A percentile compares a stretch with the other conserved stretches of the same genome.
Conservation (phyloP, 2,797 vertebrate species). For the Sphenopsis melanotis region DNA sequence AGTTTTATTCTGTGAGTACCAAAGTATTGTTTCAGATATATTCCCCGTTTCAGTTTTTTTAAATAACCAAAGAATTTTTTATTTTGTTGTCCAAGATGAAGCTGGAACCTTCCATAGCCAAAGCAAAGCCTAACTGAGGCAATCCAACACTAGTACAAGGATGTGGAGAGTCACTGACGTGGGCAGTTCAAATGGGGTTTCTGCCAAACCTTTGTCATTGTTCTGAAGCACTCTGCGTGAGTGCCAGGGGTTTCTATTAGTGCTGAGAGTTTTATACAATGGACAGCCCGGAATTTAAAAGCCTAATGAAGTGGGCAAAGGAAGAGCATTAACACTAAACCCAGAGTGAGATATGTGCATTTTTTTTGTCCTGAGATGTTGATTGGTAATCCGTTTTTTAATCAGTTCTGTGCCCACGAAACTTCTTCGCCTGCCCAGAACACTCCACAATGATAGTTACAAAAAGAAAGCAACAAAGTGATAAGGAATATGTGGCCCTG, state of each 20-base stretch:
- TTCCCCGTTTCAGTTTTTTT: neutral
- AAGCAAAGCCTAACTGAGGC: neutral
- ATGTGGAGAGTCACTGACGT: neutral
- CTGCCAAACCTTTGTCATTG: neutral
- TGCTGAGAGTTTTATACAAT: neutral
- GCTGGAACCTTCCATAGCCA: neutral
- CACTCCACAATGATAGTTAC: neutral
- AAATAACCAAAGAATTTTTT: neutral
- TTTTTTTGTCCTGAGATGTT: neutral
- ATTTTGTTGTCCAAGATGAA: neutral
- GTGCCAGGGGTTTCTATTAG: neutral
- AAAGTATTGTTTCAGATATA: neutral
- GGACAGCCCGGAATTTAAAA: neutral
- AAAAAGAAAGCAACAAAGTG: neutral
- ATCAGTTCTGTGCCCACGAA: neutral
- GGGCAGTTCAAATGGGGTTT: neutral
- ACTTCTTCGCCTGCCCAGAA: neutral
- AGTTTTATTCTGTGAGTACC: neutral
- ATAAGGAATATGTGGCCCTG: neutral
- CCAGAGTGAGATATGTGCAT: neutral
- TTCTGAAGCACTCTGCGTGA: neutral
- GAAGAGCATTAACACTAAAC: neutral
- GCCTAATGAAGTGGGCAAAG: neutral
- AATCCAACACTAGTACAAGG: neutral
- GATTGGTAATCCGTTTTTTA: neutral